Evolutionary conservation across 92 coral and sea anemone species (phyloP).

Genomic region (Parazoanthus swiftii): DNA sequence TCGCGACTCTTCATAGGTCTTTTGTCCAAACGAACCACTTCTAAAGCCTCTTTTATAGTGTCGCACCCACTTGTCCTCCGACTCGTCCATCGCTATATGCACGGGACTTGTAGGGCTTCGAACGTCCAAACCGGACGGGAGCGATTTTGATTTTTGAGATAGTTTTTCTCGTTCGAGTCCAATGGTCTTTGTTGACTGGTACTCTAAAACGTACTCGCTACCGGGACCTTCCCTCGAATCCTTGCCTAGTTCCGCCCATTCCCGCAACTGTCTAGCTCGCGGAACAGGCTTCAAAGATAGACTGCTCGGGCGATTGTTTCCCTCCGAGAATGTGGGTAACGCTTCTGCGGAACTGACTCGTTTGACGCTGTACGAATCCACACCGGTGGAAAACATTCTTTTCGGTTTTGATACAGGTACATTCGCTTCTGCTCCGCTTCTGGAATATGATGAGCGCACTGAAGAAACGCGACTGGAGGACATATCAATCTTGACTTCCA

Average conservation of each 20-base stretch:
- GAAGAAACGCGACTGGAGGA: conserved; percentile 6
- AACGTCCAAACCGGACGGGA: conserved; percentile 12
- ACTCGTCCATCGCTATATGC: conserved; percentile 17
- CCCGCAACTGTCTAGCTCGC: conserved; percentile 24
- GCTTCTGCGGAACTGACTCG: conserved; percentile 16
- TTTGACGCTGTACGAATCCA: conserved; percentile 39
- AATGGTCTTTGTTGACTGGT: conserved; percentile 20
- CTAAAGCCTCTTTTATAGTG: conserved; percentile 18
- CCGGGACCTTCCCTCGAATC: not conserved
- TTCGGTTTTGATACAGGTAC: not conserved
- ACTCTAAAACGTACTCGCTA: conserved; percentile 7
- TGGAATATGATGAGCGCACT: not conserved
- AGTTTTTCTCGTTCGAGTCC: conserved; percentile 7
- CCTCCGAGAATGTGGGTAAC: not conserved
- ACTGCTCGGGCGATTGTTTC: not conserved
- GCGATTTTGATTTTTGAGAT: conserved; percentile 20
- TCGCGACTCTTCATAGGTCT: not conserved
- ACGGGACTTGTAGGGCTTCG: conserved; percentile 36
- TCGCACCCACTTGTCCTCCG: conserved; percentile 28
- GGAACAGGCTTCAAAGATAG: conserved; percentile 21
- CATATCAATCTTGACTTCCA: conserved; percentile 29
- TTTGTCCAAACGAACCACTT: conserved; percentile 34
- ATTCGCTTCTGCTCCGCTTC: not conserved
- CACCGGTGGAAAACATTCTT: conserved; percentile 33
- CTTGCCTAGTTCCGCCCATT: conserved; percentile 39